Evolutionary conservation across 2,797 vertebrate species (phyloP).

Genomic region (Octomys mimax): DNA sequence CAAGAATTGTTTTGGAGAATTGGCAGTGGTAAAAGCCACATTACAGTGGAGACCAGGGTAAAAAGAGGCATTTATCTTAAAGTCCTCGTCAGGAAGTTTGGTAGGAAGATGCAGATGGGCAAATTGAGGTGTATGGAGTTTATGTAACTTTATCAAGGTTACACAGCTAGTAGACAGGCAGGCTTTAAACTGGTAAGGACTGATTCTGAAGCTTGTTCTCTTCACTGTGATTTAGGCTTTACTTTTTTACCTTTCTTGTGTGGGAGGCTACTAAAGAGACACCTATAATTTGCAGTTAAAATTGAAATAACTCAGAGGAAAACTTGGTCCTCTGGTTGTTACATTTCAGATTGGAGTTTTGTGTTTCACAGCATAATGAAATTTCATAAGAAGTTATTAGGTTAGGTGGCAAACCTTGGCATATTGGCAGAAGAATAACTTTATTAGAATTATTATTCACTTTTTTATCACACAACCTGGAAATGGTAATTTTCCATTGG

Average conservation of each 20-base stretch:
- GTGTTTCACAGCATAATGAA: slow-evolving; percentile 14
- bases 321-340: not conserved
- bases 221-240: not conserved
- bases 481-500: slow-evolving; percentile 69
- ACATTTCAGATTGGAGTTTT: not conserved
- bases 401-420: slow-evolving; percentile 49
- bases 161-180: not conserved
- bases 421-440: slow-evolving; percentile 65
- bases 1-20: not conserved
- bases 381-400: not conserved
- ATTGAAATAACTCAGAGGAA: not conserved
- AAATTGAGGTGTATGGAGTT: not conserved
- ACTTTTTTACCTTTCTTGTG: not conserved
- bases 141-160: not conserved
- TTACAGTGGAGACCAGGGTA: not conserved
- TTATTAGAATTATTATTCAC: slow-evolving; percentile 66
- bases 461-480: slow-evolving; percentile 60
- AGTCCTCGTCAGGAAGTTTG: not conserved
- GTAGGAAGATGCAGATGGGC: not conserved
- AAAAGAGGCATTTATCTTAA: not conserved
- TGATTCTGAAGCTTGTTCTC: not conserved
- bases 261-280: not conserved
- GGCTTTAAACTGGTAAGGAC: not conserved
- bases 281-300: not conserved
- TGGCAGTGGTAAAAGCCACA: not conserved